Evolutionary conservation across 2,113 vertebrate genomes (phyloP).

Genomic region (Mellivora capensis): DNA sequence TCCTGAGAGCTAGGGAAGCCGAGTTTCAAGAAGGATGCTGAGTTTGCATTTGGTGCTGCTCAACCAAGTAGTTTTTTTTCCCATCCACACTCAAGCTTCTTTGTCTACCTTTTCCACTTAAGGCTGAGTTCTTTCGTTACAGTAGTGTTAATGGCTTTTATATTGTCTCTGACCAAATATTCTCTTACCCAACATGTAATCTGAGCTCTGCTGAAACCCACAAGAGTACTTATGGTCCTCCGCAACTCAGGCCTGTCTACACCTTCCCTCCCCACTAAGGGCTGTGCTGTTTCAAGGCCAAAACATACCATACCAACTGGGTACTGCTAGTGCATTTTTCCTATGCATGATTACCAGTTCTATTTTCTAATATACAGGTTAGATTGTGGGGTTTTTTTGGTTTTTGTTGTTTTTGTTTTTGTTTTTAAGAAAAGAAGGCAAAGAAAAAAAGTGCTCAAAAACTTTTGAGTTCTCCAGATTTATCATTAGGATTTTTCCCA

Average conservation of each 20-base stretch:
- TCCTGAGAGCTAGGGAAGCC: neutral
- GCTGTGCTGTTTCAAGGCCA: conserved; percentile 20
- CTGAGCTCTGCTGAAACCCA: conserved; percentile 28
- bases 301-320: neutral
- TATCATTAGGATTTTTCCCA: neutral
- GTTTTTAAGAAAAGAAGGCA: neutral
- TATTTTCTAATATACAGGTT: neutral
- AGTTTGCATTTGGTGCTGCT: neutral
- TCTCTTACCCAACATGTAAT: neutral
- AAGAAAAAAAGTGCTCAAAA: neutral
- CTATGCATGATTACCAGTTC: neutral
- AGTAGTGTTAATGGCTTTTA: conserved; percentile 32
- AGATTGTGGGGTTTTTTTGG: too few relatives aligned
- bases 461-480: neutral
- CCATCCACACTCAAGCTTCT: neutral
- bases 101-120: neutral
- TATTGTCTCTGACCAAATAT: neutral
- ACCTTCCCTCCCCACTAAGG: neutral
- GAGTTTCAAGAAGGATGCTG: neutral
- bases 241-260: neutral
- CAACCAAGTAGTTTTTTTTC: neutral
- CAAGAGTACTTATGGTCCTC: neutral
- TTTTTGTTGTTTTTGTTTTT: too few relatives aligned
- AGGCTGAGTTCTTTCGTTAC: conserved; percentile 5
- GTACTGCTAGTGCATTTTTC: neutral